Conservation (phyloP, 2,797 vertebrate species). For the Podargus strigoides region DNA sequence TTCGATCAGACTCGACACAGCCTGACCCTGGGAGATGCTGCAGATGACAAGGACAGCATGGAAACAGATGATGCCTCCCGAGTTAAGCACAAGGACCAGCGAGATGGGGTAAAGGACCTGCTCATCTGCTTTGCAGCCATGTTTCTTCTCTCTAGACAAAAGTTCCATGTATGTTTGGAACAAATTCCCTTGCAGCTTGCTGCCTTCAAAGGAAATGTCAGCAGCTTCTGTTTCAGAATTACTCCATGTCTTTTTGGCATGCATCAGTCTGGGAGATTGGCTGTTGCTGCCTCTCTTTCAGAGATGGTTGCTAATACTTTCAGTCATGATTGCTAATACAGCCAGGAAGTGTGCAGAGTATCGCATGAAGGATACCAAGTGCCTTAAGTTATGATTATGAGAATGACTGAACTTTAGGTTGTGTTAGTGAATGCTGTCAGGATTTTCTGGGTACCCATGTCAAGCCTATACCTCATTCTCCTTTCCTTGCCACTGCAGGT, state of each 20-base stretch:
- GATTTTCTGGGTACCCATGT: background rate
- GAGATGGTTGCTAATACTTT: no score
- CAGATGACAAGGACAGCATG: constrained; percentile 94
- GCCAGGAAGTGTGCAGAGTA: background rate
- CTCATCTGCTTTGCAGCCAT: background rate
- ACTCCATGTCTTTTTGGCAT: background rate
- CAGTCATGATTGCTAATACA: background rate
- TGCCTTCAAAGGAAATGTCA: background rate
- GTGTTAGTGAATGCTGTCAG: background rate
- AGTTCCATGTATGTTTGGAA: background rate
- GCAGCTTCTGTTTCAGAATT: background rate
- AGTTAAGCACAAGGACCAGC: constrained; percentile 87
- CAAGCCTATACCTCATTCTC: background rate
- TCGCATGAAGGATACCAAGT: background rate
- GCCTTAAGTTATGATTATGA: background rate
- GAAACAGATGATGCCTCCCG: constrained; percentile 87
- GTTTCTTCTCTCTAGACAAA: background rate
- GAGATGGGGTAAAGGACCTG: constrained; percentile 84
- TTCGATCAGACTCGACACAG: constrained; percentile 87
- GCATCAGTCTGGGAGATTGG: background rate
- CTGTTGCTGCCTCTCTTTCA: background rate
- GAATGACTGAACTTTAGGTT: background rate
- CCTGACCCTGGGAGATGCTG: constrained; percentile 64
- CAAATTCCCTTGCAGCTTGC: background rate
- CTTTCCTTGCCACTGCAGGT: constrained; percentile 75